Evolutionary conservation across 2,888 invertebrate species (phyloP), one percentile per base, ranked within the genome.

Genomic region (Phania funesta): DNA sequence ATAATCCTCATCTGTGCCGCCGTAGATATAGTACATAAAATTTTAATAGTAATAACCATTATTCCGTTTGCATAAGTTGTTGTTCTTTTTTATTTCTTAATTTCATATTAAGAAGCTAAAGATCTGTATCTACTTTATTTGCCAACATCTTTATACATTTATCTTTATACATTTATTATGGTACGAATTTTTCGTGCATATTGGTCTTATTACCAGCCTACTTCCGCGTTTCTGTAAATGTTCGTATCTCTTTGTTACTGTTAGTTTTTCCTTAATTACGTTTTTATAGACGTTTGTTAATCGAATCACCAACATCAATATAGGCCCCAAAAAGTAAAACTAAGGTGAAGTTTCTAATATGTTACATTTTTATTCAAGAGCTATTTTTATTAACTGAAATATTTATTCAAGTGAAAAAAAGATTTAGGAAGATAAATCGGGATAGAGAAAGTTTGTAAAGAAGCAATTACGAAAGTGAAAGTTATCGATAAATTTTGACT

Each of bases 281-380:
- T 65, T 73, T 52, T 35, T 73, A 24, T 46, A 81, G 77, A 77
- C 70, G 74, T 64, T 67, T 46, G 26, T 56, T 77, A 77, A 82
- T 82, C 77, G 77, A 82, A 82, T 82, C 81, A 58, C 74, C 74
- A 77, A 74, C 73, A 82, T 82, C 81, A 68, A 46, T 77, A 81
- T 77, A 75, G 77, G 81, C 81, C n/a, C n/a, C 76, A 67, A 76
- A 71, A 76, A 44, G 38, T 74, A 65, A 74, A 67, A 65, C 60
- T 67, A 67, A 71, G 52, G 50, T 60, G 46, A 41, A 50, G 22
- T 3, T 52, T 7, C 9, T 38, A 13, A 70, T 54, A 54, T 54
- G 54, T 65, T 54, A 64, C 67, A 46, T 73, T 68, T 77, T 77
- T 16, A 62, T 62, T 73, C 68, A 35, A 81, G 73, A 26, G 35